These are phyloP conservation scores for Gymnocephalus cernua DNA, from an alignment of 2,113 vertebrate species.

Conservation along the genomic window DNA sequence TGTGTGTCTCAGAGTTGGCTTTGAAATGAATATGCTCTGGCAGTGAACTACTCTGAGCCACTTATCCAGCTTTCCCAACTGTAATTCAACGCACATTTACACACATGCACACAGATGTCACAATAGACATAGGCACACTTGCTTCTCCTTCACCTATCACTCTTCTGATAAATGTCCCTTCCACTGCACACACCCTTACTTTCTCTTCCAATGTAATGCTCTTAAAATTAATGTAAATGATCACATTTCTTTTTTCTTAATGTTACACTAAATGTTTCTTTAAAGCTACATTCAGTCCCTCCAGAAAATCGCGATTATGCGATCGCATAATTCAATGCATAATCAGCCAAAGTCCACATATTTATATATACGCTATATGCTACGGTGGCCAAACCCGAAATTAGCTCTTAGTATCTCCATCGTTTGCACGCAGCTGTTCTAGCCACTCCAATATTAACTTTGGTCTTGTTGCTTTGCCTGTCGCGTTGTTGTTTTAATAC, in stretches of 20 bases:
- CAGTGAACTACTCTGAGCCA: conserved; percentile 79
- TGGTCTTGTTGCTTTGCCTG: too few relatives aligned
- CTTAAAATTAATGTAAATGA: conserved; percentile 20
- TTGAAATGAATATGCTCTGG: conserved; percentile 84
- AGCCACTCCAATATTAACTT: too few relatives aligned
- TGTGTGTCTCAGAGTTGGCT: conserved; percentile 79
- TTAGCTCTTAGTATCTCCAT: too few relatives aligned
- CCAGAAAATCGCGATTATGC: too few relatives aligned
- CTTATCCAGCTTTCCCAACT: conserved; percentile 74
- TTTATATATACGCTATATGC: too few relatives aligned
- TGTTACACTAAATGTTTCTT: neutral
- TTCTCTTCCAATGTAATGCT: conserved; percentile 15
- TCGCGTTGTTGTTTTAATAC: too few relatives aligned
- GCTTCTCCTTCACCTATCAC: conserved; percentile 50
- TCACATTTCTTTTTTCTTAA: conserved; percentile 15
- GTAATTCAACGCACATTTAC: conserved; percentile 64
- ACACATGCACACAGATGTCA: conserved; percentile 53
- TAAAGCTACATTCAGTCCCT: too few relatives aligned
- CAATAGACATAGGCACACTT: conserved; percentile 20
- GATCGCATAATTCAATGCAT: too few relatives aligned
- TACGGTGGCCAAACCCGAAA: too few relatives aligned
- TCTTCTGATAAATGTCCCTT: conserved; percentile 10
- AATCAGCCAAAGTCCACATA: too few relatives aligned
- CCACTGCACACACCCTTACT: neutral
- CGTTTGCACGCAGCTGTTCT: too few relatives aligned